These are phyloP conservation scores for Arctocebus calabarensis DNA, from an alignment of 2,797 vertebrate species.

Conservation along the genomic window DNA sequence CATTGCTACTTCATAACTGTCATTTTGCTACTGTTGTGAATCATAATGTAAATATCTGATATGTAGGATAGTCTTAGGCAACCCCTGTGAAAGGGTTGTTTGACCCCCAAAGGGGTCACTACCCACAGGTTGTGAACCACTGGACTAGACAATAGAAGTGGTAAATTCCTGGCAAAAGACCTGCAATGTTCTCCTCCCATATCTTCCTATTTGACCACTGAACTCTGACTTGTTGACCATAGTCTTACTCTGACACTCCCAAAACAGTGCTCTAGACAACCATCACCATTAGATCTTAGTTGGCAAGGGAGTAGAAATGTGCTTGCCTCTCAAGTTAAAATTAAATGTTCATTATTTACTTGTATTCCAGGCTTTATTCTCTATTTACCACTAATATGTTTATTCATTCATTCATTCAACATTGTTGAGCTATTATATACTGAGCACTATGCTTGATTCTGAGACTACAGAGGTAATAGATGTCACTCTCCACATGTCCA, in stretches of 20 bases:
- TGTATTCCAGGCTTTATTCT: slow-evolving; percentile 12
- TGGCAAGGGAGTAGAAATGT: background rate
- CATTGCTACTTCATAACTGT: no score
- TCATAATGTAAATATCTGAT: no score
- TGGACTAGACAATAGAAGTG: background rate
- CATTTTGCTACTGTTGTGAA: no score
- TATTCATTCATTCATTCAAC: slow-evolving; percentile 29
- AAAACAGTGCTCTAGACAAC: background rate
- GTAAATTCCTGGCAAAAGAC: background rate
- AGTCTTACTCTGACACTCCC: background rate
- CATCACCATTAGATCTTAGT: background rate
- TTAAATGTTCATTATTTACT: slow-evolving; percentile 10
- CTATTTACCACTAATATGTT: background rate
- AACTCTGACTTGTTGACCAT: background rate
- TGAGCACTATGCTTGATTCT: background rate
- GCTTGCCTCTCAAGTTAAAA: background rate
- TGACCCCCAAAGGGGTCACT: no score
- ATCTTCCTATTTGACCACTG: background rate
- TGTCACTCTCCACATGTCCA: background rate
- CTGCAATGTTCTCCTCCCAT: background rate
- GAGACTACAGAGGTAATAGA: background rate
- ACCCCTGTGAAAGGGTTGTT: no score
- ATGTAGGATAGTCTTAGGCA: no score
- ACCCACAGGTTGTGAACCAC: no score
- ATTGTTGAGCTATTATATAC: background rate